These are phyloP conservation scores for Montipora cactus DNA, from an alignment of 64 coral and sea anemone genomes.

Conservation along the genomic window DNA sequence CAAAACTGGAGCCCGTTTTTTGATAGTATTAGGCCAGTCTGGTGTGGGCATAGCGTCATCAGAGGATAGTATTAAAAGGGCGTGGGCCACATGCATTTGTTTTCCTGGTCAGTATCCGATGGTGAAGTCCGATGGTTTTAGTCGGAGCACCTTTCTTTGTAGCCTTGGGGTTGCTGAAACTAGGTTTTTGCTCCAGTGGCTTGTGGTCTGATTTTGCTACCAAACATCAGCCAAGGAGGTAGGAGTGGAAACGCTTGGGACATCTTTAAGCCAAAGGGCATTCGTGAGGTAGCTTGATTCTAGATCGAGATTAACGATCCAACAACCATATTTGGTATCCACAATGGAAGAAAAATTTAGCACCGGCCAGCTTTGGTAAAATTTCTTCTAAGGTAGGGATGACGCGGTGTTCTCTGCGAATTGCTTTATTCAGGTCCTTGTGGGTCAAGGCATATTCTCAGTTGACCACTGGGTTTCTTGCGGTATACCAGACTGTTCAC, in stretches of 20 bases:
- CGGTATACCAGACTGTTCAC: not conserved
- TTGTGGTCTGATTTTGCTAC: conserved; percentile 23
- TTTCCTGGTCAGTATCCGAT: conserved; percentile 51
- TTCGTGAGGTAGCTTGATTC: conserved; percentile 13
- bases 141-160: conserved; percentile 40
- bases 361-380: conserved; percentile 65
- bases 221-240: conserved; percentile 44
- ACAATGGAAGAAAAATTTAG: conserved; percentile 62
- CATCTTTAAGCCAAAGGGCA: no score
- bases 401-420: conserved; percentile 51
- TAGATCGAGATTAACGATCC: conserved; percentile 48
- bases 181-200: conserved; percentile 45
- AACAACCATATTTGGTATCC: conserved; percentile 33
- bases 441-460: conserved; percentile 67
- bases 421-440: conserved; percentile 41
- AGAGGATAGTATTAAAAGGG: conserved; percentile 49
- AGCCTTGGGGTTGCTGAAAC: conserved; percentile 21
- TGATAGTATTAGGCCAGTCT: conserved; percentile 52
- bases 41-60: conserved; percentile 13
- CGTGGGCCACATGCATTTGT: conserved; percentile 32
- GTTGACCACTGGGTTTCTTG: conserved; percentile 57
- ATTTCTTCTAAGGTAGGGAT: conserved; percentile 56
- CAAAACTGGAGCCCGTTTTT: not conserved
- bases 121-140: conserved; percentile 51
- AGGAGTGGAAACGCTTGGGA: conserved; percentile 46